Base-by-base conservation (phyloP, 2,888 invertebrate genomes). In the Phragmatobia fuliginosa region DNA sequence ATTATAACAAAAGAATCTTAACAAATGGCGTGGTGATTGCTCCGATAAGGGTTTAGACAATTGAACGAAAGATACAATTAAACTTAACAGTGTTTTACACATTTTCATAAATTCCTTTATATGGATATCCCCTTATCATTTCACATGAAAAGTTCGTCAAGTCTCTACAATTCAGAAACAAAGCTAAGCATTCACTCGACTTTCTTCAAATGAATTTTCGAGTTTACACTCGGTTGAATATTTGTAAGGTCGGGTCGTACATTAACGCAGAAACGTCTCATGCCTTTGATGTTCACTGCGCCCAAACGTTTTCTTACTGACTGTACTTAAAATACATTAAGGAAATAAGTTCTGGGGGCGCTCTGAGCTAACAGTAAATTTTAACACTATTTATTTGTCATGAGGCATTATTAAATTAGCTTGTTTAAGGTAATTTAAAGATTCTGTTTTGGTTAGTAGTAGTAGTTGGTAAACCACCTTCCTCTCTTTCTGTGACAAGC, bases 151-250 rank as follows among this genome's bases (percentile, higher is more conserved):
- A 82, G 82, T 67, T 82, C 67, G 62, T 67, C 36, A 45, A 68
- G 49, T 58, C 49, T 62, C 58, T 59, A 63, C 52, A 74, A 75
- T 71, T 74, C 74, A 74, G 68, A 76, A 79, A 83, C 82, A 82
- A 81, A 79, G 78, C 80, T 60, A 66, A 82, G 73, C 71, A 79
- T 84, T 81, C 78, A 78, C 75, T 73, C 56, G 76, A 74, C 77
- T 80, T 81, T 76, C 74, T 76, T 61, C 74, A 74, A 82, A 81
- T 77, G 75, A 78, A 84, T 81, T 85, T 80, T 78, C 78, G 75
- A 77, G 78, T 85, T 85, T 75, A 76, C 77, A 76, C 81, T 76
- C 69, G 79, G 76, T 64, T 75, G 77, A 81, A 77, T 81, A 81
- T 81, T 83, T 65, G 77, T 80, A 80, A 80, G 77, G 75, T 75